These are phyloP conservation scores for Dendrocopos noguchii DNA, from an alignment of 2,113 vertebrate genomes.

Conservation along the genomic window DNA sequence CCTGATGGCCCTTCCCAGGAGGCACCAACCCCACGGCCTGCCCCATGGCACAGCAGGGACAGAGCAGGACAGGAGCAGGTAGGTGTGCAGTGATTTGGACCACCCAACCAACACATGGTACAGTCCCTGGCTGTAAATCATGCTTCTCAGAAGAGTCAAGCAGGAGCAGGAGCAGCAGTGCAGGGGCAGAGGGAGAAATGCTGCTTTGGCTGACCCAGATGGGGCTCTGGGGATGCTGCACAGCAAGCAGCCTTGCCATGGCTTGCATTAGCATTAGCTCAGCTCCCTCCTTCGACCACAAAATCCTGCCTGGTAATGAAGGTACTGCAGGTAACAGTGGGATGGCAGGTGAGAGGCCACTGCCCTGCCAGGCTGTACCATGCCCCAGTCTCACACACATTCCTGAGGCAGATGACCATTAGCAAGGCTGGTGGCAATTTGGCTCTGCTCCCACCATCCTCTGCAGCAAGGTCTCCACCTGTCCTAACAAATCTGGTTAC, in stretches of 20 bases:
- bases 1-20: not conserved
- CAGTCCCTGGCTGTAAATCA: not conserved
- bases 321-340: not conserved
- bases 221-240: not conserved
- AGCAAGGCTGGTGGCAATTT: not conserved
- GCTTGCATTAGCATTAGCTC: not conserved
- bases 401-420: not conserved
- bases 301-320: not conserved
- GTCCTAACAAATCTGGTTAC: not conserved
- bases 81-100: not conserved
- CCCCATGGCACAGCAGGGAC: not conserved
- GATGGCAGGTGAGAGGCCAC: not conserved
- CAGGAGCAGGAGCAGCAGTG: not conserved
- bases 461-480: not conserved
- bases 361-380: not conserved
- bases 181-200: not conserved
- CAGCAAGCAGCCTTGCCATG: not conserved
- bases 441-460: not conserved
- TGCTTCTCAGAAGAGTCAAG: not conserved
- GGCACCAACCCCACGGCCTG: not conserved
- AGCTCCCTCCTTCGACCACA: not conserved
- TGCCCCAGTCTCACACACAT: not conserved
- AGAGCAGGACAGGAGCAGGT: accelerated
- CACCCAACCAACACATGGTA: accelerated
- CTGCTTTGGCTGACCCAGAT: not conserved